Conservation (phyloP, 2,888 invertebrate species). For the Sphinx pinastri region DNA sequence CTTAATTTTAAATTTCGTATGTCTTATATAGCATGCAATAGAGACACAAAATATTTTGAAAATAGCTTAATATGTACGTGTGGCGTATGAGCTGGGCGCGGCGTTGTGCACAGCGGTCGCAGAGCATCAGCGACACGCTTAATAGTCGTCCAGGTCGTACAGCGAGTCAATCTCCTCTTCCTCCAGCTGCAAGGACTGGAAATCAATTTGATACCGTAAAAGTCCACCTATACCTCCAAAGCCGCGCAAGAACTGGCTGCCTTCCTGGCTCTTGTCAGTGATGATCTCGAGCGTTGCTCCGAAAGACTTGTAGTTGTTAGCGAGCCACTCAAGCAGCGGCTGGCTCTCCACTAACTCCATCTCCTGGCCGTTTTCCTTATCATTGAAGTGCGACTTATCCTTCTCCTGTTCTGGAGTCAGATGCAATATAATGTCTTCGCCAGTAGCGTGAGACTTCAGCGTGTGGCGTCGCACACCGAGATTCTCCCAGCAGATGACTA, state of each 20-base stretch:
- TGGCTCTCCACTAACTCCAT: constrained; percentile 98
- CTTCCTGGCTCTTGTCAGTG: constrained; percentile 99
- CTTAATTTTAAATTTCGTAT: too few relatives aligned
- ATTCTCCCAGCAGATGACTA: constrained; percentile 99
- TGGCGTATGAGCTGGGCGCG: background rate
- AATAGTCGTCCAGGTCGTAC: constrained; percentile 97
- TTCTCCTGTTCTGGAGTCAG: constrained; percentile 99
- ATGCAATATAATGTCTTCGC: constrained; percentile 95
- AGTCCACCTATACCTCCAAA: constrained; percentile 99
- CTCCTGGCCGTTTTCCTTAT: constrained; percentile 99
- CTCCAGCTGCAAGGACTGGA: constrained; percentile 97
- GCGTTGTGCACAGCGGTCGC: background rate
- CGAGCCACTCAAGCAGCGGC: constrained; percentile 99
- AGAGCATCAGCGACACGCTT: constrained; percentile 50
- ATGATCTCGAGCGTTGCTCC: constrained; percentile 99
- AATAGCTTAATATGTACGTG: background rate
- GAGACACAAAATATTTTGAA: too few relatives aligned
- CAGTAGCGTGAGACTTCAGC: constrained; percentile 94
- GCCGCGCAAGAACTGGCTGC: constrained; percentile 99
- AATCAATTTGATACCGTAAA: constrained; percentile 99
- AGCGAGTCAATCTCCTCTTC: constrained; percentile 92
- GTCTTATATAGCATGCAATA: too few relatives aligned
- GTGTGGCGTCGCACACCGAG: constrained; percentile 98
- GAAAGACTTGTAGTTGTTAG: constrained; percentile 99
- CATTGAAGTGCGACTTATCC: constrained; percentile 99